phyloP scores from a whole-genome alignment of 2,113 vertebrate genomes.

The Brachypteracias leptosomus region DNA sequence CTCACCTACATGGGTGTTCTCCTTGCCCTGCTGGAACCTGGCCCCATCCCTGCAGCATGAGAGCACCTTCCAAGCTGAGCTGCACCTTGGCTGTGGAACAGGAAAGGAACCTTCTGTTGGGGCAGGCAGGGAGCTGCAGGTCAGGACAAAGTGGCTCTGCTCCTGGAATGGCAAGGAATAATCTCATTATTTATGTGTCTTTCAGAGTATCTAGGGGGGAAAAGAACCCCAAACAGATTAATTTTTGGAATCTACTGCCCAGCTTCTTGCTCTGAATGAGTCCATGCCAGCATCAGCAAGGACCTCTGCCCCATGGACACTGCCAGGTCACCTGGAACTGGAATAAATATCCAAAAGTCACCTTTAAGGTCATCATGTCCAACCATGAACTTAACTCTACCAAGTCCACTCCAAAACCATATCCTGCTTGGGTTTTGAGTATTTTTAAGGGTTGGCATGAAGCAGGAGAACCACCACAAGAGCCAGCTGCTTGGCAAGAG shows the following conservation, averaged over 20 bases:
- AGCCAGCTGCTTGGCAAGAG: neutral
- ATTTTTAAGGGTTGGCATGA: neutral
- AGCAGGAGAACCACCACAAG: neutral
- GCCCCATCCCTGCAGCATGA: neutral
- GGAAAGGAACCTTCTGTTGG: neutral
- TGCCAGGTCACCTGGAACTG: neutral
- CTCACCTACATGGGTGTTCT: neutral
- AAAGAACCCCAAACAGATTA: neutral
- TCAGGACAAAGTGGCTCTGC: neutral
- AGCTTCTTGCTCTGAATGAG: neutral
- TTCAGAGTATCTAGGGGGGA: neutral
- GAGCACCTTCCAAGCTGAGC: neutral
- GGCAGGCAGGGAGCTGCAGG: neutral
- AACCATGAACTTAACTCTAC: too few species aligned
- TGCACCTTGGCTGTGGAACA: neutral
- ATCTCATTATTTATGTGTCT: neutral
- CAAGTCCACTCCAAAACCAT: too few species aligned
- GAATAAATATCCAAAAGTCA: neutral
- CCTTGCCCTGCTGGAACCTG: neutral
- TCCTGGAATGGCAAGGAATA: neutral
- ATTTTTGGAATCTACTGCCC: neutral
- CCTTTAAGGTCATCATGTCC: too few species aligned
- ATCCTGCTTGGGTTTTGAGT: neutral
- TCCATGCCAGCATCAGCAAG: neutral
- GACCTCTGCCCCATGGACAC: neutral